Evolutionary conservation across 2,888 invertebrate species (phyloP).

Genomic region (Bombyx huttoni): DNA sequence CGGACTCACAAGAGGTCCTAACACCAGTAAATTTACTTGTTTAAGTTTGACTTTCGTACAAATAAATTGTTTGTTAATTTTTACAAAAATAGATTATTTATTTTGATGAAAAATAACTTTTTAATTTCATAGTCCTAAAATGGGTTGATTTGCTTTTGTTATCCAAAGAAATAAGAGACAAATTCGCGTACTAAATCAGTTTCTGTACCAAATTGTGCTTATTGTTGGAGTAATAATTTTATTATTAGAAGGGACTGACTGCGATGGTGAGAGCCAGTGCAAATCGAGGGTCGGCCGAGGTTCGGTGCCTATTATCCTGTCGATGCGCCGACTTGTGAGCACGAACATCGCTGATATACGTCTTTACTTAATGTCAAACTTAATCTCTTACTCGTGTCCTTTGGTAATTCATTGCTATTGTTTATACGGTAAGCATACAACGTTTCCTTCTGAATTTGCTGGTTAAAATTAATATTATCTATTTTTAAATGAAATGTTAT

Average conservation of each 20-base stretch:
- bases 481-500: neutral
- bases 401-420: conserved; percentile 37
- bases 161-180: no score
- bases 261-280: conserved; percentile 29
- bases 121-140: no score
- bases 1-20: no score
- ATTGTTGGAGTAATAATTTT: conserved; percentile 43
- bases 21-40: no score
- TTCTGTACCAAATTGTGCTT: no score
- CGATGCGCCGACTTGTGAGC: conserved; percentile 62
- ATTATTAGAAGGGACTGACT: conserved; percentile 38
- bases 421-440: neutral
- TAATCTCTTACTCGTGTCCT: conserved; percentile 63
- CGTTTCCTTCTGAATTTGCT: neutral
- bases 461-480: neutral
- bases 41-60: neutral
- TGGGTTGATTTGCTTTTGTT: no score
- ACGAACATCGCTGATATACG: conserved; percentile 68
- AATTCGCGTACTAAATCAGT: no score
- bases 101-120: no score
- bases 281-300: conserved; percentile 33
- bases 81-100: no score
- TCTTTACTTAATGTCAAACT: conserved; percentile 67
- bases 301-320: conserved; percentile 54
- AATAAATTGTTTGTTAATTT: no score